Conservation (phyloP, 2,888 invertebrate species). For the Callinectes sapidus region DNA sequence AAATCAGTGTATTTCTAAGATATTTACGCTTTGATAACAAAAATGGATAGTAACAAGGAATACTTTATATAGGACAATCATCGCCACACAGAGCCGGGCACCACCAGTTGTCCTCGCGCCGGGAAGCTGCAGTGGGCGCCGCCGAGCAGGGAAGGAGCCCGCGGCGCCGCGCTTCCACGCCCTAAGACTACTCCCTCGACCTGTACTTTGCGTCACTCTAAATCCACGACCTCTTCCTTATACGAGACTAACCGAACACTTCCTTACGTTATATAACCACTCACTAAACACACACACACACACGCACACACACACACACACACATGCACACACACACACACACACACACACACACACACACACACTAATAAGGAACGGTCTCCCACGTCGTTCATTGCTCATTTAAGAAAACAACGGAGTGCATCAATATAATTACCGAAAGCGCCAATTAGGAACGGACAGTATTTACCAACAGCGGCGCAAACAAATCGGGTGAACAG, state of each 20-base stretch:
- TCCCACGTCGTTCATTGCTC: neutral
- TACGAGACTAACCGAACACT: slow-evolving; percentile 2
- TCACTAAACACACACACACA: slow-evolving; percentile 13
- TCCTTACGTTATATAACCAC: neutral
- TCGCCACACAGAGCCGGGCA: neutral
- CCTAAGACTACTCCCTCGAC: neutral
- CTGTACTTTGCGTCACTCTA: neutral
- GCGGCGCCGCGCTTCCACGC: neutral
- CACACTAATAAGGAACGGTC: neutral
- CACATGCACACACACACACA: slow-evolving; percentile 32
- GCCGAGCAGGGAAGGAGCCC: neutral
- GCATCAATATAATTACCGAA: neutral
- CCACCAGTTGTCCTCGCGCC: neutral
- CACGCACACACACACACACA: slow-evolving; percentile 39
- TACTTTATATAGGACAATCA: slow-evolving; percentile 28
- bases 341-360: slow-evolving; percentile 40
- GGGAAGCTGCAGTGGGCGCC: neutral
- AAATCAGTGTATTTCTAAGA: neutral
- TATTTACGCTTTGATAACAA: slow-evolving; percentile 1
- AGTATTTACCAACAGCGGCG: neutral
- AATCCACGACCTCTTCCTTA: neutral
- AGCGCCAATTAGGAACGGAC: neutral
- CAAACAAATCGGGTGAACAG: neutral
- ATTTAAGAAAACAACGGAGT: neutral
- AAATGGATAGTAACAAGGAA: slow-evolving; percentile 11